Conservation (phyloP, 1,140 invertebrate genomes). For the Halotydeus destructor region DNA sequence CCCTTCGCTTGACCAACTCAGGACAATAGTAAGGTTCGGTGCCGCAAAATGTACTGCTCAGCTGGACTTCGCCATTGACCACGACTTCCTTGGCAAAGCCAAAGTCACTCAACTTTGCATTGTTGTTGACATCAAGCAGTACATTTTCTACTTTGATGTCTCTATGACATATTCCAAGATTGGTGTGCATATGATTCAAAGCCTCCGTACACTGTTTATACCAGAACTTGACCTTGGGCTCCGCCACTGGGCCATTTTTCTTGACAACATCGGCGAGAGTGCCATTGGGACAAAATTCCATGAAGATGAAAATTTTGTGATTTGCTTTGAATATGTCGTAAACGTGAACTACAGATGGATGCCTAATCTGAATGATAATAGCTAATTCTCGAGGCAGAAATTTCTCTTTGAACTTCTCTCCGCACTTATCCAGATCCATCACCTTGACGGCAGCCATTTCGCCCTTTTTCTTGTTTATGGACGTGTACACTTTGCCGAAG, state of each 20-base stretch:
- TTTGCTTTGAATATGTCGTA: constrained; percentile 5
- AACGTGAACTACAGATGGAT: constrained; percentile 1
- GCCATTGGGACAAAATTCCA: constrained; percentile 9
- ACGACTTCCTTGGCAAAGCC: constrained; percentile 3
- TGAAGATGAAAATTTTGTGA: constrained; percentile 10
- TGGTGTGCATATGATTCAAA: constrained; percentile 7
- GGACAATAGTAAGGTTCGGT: constrained; percentile 19
- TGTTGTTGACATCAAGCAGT: constrained; percentile 3
- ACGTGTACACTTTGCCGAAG: constrained; percentile 11
- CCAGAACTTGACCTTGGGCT: constrained; percentile 4
- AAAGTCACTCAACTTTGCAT: constrained; percentile 10
- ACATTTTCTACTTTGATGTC: constrained; percentile 12
- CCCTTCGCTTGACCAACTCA: constrained; percentile 19
- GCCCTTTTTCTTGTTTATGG: constrained; percentile 7
- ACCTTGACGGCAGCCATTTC: constrained; percentile 8
- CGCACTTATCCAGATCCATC: constrained; percentile 10
- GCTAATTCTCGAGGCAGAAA: constrained; percentile 11
- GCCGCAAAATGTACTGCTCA: constrained; percentile 18
- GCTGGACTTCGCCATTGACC: neutral
- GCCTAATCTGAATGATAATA: constrained; percentile 4
- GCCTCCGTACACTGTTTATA: constrained; percentile 5
- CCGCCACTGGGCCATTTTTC: constrained; percentile 7
- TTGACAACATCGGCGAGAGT: constrained; percentile 10
- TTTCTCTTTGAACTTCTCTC: constrained; percentile 9
- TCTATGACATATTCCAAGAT: constrained; percentile 7